phyloP scores from a whole-genome alignment of 1,140 invertebrate genomes.

The Drosophila bocqueti region DNA sequence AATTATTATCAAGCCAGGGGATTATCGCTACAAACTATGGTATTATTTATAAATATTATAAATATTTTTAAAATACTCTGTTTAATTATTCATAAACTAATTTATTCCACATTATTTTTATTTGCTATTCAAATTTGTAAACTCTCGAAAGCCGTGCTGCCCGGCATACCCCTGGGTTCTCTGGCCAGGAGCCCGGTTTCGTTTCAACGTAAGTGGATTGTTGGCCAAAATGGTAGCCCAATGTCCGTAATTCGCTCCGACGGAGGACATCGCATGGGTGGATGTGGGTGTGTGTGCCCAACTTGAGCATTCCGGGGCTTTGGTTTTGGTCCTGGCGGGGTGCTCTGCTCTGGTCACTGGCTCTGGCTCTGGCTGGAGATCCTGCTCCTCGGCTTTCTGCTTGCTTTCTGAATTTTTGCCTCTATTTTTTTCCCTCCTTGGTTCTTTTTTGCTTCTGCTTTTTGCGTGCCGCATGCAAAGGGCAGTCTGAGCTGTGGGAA shows the following conservation, averaged over 20 bases:
- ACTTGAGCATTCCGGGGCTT: constrained; percentile 23
- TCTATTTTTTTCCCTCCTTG: background rate
- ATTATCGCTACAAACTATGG: no score
- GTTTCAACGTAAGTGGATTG: constrained; percentile 43
- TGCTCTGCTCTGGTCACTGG: constrained; percentile 15
- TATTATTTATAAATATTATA: background rate
- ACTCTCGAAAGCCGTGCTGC: background rate
- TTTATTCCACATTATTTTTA: background rate
- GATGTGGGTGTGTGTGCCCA: constrained; percentile 5
- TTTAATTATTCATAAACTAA: background rate
- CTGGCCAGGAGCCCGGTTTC: constrained; percentile 4
- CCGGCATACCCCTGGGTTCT: background rate
- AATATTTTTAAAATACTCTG: background rate
- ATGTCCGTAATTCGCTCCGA: constrained; percentile 35
- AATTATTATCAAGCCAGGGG: no score
- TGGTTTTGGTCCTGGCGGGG: background rate
- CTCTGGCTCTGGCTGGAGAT: constrained; percentile 9
- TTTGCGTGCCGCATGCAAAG: constrained; percentile 50
- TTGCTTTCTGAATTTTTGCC: constrained; percentile 12
- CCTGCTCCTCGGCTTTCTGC: background rate
- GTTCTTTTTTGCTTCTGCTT: constrained; percentile 1
- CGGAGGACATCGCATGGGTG: constrained; percentile 9
- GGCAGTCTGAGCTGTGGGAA: constrained; percentile 29
- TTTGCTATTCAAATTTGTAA: background rate
- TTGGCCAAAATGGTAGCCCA: constrained; percentile 29